Conservation (phyloP, 2,888 invertebrate genomes). For the Protodeltote pygarga region DNA sequence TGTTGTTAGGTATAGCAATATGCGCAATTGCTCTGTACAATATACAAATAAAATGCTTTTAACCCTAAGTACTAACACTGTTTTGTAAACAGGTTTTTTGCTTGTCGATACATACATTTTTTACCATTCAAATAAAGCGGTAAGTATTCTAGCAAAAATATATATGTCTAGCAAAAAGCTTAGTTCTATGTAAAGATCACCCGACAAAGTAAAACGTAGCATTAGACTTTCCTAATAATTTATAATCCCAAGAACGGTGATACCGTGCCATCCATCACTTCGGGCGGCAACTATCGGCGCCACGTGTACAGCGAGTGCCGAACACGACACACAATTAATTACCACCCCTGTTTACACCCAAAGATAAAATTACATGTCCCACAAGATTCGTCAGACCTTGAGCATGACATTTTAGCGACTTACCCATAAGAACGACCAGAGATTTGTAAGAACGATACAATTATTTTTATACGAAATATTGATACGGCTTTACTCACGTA, state of each 20-base stretch:
- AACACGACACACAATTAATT: constrained; percentile 31
- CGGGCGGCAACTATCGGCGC: constrained; percentile 2
- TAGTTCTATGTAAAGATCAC: background rate
- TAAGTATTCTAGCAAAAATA: background rate
- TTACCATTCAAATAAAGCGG: no score
- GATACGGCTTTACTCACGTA: no score
- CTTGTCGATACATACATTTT: no score
- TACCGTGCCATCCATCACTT: constrained; percentile 23
- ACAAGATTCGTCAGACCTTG: constrained; percentile 2
- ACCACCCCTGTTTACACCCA: background rate
- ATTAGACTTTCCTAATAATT: constrained; percentile 7
- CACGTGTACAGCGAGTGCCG: constrained; percentile 12
- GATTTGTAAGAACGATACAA: no score
- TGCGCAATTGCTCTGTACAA: no score
- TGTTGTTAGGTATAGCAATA: no score
- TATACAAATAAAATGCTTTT: no score
- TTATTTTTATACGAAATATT: no score
- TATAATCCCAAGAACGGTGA: constrained; percentile 8
- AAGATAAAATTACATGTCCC: constrained; percentile 5
- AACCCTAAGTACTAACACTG: no score
- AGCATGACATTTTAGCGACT: background rate
- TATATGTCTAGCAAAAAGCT: background rate
- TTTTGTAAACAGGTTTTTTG: no score
- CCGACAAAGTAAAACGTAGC: background rate
- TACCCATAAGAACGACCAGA: no score